Conservation (phyloP, 2,888 invertebrate species). For the Tetrapedia diversipes region DNA sequence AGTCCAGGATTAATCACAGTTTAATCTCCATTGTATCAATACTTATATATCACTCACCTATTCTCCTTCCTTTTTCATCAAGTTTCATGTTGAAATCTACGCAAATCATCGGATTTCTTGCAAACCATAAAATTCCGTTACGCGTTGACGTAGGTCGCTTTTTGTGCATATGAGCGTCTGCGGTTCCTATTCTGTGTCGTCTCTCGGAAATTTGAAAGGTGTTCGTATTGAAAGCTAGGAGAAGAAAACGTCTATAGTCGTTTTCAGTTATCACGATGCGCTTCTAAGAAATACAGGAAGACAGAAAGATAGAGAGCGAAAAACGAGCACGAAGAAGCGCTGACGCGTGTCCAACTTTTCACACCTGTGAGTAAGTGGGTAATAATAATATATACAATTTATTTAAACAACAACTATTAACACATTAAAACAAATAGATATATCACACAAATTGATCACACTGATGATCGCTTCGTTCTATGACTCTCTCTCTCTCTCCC, state of each 20-base stretch:
- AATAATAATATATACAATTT: no score
- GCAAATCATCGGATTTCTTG: constrained; percentile 3
- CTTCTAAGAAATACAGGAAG: constrained; percentile 39
- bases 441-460: no score
- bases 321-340: not conserved
- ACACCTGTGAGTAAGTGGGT: no score
- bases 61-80: no score
- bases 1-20: no score
- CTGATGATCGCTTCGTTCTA: no score
- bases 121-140: not conserved
- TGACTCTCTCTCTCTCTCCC: no score
- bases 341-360: not conserved
- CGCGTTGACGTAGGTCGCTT: not conserved
- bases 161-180: not conserved
- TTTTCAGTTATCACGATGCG: constrained; percentile 39
- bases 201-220: constrained; percentile 31
- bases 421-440: no score
- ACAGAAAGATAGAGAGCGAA: no score
- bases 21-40: no score
- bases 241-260: constrained; percentile 31
- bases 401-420: no score
- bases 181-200: not conserved
- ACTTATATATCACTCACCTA: no score
- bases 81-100: not conserved
- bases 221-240: constrained; percentile 6